Evolutionary conservation across 2,797 vertebrate species (phyloP), one percentile per base, ranked within the genome.

Genomic region (Cossypha dichroa): DNA sequence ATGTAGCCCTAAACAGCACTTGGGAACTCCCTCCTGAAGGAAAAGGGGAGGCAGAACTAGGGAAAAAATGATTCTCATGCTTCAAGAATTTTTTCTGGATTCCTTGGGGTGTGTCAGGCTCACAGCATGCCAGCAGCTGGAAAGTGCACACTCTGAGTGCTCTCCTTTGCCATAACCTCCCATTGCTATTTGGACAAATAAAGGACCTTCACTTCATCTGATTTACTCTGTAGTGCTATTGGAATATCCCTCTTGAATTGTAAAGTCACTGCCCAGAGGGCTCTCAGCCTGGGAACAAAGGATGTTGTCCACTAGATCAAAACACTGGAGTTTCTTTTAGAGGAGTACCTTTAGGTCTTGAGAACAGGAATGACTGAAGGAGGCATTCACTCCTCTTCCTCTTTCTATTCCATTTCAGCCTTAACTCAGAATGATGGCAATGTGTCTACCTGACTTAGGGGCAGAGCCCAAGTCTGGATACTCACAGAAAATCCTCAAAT

Each of bases 71-170:
- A 86, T 84, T 96, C 83, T 93, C 83, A 92, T 82, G 83, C 88
- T 88, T 92, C 83, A 93, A 93, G 67, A 88, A 82, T 88, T 95
- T 86, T 94, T 94, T 93, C 91, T 89, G 70, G 86, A 89, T 96
- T 95, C 70, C 77, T 92, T 3, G 10, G 81, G 80, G 52, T 3
- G 13, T 85, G 80, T 93, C 93, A 82, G 70, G 80, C 84, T 86
- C 7, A 2, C 67, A 83, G 60, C 63, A 60, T 87, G 90, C 86
- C 88, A 87, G 56, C 64, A 87, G 49, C 88, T 85, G 81, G 31
- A 31, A 93, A 93, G 45, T 36, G 45, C 55, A 73, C 33, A 13
- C 54, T 82, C n/a, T 41, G 66, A 84, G 70, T 49, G 25, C 63
- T 90, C 52, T 74, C 64, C 52, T 90, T 82, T 87, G 80, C 86